A percentile compares a stretch with the other conserved stretches of the same genome.
phyloP scores from a whole-genome alignment of 1,140 invertebrate species.

The Drosophila willistoni region DNA sequence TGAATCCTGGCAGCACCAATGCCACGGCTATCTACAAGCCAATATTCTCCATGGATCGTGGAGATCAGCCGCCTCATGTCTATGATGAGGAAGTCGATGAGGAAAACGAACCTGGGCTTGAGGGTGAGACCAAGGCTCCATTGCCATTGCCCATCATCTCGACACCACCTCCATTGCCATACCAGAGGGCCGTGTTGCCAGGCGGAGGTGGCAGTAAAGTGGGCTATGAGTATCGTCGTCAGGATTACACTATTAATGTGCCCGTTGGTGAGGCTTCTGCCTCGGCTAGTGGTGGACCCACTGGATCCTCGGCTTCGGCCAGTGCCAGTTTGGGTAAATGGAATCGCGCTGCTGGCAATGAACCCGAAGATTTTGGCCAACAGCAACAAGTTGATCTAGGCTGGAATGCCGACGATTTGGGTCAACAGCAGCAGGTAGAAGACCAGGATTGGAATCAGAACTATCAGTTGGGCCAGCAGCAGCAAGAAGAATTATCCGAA shows the following conservation, averaged over 20 bases:
- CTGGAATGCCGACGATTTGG: slow-evolving; percentile 43
- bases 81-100: slow-evolving; percentile 67
- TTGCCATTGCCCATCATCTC: slow-evolving; percentile 26
- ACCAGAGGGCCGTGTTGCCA: slow-evolving; percentile 7
- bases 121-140: slow-evolving; percentile 51
- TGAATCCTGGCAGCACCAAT: slow-evolving; percentile 63
- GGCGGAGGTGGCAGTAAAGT: slow-evolving; percentile 22
- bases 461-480: slow-evolving; percentile 31
- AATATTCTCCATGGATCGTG: slow-evolving; percentile 74
- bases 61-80: slow-evolving; percentile 73
- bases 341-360: slow-evolving; percentile 51
- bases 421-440: slow-evolving; percentile 46
- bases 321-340: slow-evolving; percentile 54
- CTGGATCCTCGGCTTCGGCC: slow-evolving; percentile 53
- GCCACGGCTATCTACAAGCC: slow-evolving; percentile 52
- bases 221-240: slow-evolving; percentile 64
- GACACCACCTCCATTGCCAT: slow-evolving; percentile 49
- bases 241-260: slow-evolving; percentile 64
- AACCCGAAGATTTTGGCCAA: slow-evolving; percentile 34
- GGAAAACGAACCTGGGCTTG: slow-evolving; percentile 68
- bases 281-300: slow-evolving; percentile 48
- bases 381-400: slow-evolving; percentile 54
- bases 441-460: slow-evolving; percentile 22
- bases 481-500: slow-evolving; percentile 6
- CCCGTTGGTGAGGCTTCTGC: slow-evolving; percentile 49